Percentiles rank a stretch among this genome's conserved stretches.
Evolutionary conservation across 1,140 invertebrate species (phyloP).

Genomic region (Drosophila orena): DNA sequence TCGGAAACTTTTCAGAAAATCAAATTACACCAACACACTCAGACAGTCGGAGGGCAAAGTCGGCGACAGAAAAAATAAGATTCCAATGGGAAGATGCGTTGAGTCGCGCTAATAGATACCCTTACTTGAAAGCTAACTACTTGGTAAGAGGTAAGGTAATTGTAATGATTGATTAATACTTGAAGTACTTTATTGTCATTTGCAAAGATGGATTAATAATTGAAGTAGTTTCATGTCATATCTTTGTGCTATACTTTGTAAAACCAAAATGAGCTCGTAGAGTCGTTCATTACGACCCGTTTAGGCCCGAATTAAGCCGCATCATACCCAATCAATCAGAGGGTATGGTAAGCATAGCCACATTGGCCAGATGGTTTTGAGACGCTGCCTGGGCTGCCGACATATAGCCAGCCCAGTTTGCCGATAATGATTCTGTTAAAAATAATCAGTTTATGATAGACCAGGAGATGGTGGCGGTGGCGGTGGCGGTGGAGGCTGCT

Average conservation of each 20-base stretch:
- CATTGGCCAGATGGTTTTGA: slow-evolving; percentile 37
- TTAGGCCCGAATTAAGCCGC: background rate
- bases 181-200: too few species aligned
- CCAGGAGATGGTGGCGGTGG: slow-evolving; percentile 33
- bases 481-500: background rate
- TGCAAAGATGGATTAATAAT: too few species aligned
- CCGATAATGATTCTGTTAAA: slow-evolving; percentile 82
- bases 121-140: too few species aligned
- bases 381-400: slow-evolving; percentile 45
- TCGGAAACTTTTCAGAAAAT: slow-evolving; percentile 83
- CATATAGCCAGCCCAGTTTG: slow-evolving; percentile 50
- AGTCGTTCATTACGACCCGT: background rate
- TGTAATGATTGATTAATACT: too few species aligned
- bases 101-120: background rate
- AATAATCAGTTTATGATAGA: slow-evolving; percentile 82
- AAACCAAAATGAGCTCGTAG: too few species aligned
- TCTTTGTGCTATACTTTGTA: too few species aligned
- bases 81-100: background rate
- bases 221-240: too few species aligned
- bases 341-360: slow-evolving; percentile 40
- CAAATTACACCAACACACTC: slow-evolving; percentile 75
- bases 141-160: too few species aligned
- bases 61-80: slow-evolving; percentile 16
- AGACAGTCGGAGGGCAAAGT: slow-evolving; percentile 32
- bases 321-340: slow-evolving; percentile 17